Evolutionary conservation across 2,797 vertebrate species (phyloP).

Genomic region (Furcifer pardalis): DNA sequence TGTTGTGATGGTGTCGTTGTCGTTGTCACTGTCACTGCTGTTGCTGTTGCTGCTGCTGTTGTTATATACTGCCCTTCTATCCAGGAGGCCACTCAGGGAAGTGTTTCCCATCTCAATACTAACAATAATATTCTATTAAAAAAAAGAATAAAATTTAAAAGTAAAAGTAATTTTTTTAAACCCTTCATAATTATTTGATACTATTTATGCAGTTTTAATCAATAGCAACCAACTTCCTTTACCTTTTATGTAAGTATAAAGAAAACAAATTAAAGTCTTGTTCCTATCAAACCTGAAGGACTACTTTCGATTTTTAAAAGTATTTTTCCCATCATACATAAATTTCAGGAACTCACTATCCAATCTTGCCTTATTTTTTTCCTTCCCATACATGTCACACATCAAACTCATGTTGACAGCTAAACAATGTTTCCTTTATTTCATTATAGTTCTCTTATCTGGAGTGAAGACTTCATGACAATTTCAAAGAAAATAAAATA

Average conservation of each 20-base stretch:
- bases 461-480: slow-evolving; percentile 67
- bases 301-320: slow-evolving; percentile 62
- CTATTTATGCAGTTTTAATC: slow-evolving; percentile 46
- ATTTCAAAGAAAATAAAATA: slow-evolving; percentile 59
- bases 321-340: slow-evolving; percentile 46
- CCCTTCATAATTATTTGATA: neutral
- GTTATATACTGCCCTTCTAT: too few relatives aligned
- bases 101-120: too few relatives aligned
- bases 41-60: too few relatives aligned
- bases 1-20: too few relatives aligned
- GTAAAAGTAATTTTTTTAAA: neutral
- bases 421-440: slow-evolving; percentile 71
- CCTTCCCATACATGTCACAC: slow-evolving; percentile 59
- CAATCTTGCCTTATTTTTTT: slow-evolving; percentile 62
- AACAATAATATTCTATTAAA: slow-evolving; percentile 12
- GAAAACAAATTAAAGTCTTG: slow-evolving; percentile 51
- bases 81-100: too few relatives aligned
- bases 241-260: slow-evolving; percentile 52
- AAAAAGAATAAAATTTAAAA: slow-evolving; percentile 27
- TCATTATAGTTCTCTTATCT: slow-evolving; percentile 71
- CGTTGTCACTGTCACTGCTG: too few relatives aligned
- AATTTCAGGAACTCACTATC: slow-evolving; percentile 68
- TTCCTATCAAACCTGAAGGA: slow-evolving; percentile 62
- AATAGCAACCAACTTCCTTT: slow-evolving; percentile 43
- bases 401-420: slow-evolving; percentile 72